Conservation (phyloP, 2,113 vertebrate species). For the Hylia prasina region DNA sequence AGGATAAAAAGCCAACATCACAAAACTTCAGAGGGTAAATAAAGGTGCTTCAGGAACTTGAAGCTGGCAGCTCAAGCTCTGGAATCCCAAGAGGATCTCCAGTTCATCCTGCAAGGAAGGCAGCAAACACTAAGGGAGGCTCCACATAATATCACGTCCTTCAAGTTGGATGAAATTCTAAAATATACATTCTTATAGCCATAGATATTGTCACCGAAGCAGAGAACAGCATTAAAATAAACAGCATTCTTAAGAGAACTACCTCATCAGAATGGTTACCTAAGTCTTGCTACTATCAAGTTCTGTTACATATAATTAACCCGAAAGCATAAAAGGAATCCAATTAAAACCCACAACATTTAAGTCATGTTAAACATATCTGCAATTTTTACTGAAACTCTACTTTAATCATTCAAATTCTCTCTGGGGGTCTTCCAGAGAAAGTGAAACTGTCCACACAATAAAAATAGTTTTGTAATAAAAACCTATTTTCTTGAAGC, state of each 20-base stretch:
- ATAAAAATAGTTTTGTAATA: background rate
- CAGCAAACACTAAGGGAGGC: background rate
- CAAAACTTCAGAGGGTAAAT: background rate
- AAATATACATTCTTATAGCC: background rate
- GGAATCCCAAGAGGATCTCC: background rate
- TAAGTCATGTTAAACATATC: background rate
- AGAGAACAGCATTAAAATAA: background rate
- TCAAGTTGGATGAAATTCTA: background rate
- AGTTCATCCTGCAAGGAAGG: background rate
- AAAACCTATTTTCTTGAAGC: background rate
- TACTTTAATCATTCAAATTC: background rate
- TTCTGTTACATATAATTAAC: background rate
- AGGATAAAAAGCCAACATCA: background rate
- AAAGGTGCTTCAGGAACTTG: background rate
- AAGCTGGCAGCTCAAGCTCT: background rate
- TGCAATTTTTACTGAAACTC: background rate
- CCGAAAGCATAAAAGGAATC: background rate
- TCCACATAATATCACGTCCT: fast-evolving
- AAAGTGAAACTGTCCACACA: background rate
- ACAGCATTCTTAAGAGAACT: background rate
- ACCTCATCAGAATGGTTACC: background rate
- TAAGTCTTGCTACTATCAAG: background rate
- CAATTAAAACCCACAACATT: background rate
- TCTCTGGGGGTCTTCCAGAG: background rate
- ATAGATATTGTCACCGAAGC: background rate